Percentiles rank a stretch among this genome's conserved stretches.
Evolutionary conservation across 2,888 invertebrate species (phyloP).

Genomic region (Sisyra terminalis): DNA sequence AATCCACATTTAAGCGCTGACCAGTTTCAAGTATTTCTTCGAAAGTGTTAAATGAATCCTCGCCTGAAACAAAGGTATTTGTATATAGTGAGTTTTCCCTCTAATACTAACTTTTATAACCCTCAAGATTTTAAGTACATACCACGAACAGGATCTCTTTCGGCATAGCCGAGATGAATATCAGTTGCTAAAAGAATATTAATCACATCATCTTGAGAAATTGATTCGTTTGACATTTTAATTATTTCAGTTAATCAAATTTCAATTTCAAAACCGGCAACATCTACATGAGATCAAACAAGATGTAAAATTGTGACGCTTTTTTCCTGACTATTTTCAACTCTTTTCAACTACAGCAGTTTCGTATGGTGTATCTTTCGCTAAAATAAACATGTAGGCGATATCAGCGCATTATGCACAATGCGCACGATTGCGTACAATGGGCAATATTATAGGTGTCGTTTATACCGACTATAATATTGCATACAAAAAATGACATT

Average conservation of each 20-base stretch:
- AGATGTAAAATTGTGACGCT: too few species aligned
- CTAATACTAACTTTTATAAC: neutral
- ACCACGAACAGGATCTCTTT: slow-evolving; percentile 65
- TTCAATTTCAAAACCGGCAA: too few species aligned
- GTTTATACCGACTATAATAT: too few species aligned
- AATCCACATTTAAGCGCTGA: slow-evolving; percentile 60
- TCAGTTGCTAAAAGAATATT: slow-evolving; percentile 86
- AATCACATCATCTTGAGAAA: slow-evolving; percentile 34
- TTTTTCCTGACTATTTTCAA: too few species aligned
- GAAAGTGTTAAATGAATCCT: slow-evolving; percentile 82
- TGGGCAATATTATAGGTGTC: too few species aligned
- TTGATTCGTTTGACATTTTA: slow-evolving; percentile 3
- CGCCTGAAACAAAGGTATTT: slow-evolving; percentile 31
- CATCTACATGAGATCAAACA: too few species aligned
- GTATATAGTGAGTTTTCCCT: slow-evolving; percentile 1
- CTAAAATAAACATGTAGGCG: too few species aligned
- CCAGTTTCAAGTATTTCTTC: slow-evolving; percentile 86
- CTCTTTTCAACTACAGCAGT: too few species aligned
- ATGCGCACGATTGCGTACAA: too few species aligned
- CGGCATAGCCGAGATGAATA: slow-evolving; percentile 83
- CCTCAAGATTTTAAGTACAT: slow-evolving; percentile 11
- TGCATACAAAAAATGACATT: too few species aligned
- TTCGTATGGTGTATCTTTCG: too few species aligned
- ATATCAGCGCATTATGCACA: too few species aligned
- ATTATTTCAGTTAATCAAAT: neutral